Conservation (phyloP, 1,140 invertebrate species). For the Melitaea cinxia region DNA sequence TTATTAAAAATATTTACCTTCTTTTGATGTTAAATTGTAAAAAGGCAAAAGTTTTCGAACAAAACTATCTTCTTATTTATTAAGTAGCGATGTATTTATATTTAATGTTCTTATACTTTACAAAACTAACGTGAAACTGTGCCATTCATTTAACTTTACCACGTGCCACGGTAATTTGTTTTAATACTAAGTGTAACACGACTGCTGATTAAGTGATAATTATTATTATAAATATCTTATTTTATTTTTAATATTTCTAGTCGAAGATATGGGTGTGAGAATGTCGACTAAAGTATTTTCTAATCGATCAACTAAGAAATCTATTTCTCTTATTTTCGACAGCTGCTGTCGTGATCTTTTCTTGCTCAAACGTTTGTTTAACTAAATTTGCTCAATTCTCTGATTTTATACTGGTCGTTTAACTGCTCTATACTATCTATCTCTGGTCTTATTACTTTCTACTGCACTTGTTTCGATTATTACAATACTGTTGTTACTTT, state of each 20-base stretch:
- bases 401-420: conserved; percentile 40
- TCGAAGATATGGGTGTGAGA: conserved; percentile 69
- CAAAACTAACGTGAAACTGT: conserved; percentile 81
- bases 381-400: conserved; percentile 77
- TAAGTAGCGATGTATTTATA: conserved; percentile 60
- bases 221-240: conserved; percentile 60
- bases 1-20: conserved; percentile 39
- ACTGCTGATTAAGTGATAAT: conserved; percentile 78
- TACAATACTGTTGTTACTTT: conserved; percentile 47
- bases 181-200: conserved; percentile 75
- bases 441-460: conserved; percentile 37
- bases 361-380: conserved; percentile 76
- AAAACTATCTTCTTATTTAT: conserved; percentile 50
- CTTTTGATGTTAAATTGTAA: conserved; percentile 34
- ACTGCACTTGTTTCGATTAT: conserved; percentile 48
- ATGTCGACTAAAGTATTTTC: conserved; percentile 60
- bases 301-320: conserved; percentile 27
- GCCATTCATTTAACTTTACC: conserved; percentile 79
- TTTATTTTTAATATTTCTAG: conserved; percentile 75
- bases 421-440: conserved; percentile 27
- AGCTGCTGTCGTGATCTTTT: conserved; percentile 63
- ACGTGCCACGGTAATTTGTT: conserved; percentile 75
- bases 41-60: conserved; percentile 49
- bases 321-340: conserved; percentile 51
- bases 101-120: conserved; percentile 74